Evolutionary conservation across 1,140 invertebrate genomes (phyloP), one percentile per base, ranked within the genome.

Genomic region (Caenorhabditis latens): DNA sequence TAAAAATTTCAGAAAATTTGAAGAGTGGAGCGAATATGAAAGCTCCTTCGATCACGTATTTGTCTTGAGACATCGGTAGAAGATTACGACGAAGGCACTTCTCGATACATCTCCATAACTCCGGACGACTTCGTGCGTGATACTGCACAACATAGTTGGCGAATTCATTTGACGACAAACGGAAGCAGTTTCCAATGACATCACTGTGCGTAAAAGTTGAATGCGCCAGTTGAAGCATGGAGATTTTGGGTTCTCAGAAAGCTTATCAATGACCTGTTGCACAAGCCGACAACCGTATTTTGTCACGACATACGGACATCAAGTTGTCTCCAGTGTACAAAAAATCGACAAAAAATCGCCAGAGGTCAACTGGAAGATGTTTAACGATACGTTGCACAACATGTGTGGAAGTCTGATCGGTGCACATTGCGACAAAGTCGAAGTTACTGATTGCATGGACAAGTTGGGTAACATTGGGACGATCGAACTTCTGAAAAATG

Each of bases 31-130:
- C 89, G 50, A 75, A 83, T 8, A 79, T 53, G 48, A 91, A 84
- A 16, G 91, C 90, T 61, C 90, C 88, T 50, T 91, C 90, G 8
- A 91, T 90, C 11, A 91, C 86, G 55, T 90, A 92, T 67, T 91
- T 91, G 19, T 87, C 86, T 55, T 90, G 90, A 8, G 90, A 92
- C 46, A 91, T 84, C 19, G 83, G 67, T 24, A 91, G 86, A 42
- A 91, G 84, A 55, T 91, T 88, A 40, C 84, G 50, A 53, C 86
- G 84, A 71, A 89, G 71, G 55, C 88, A 86, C 83, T 89, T 89
- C 88, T 24, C 88, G 50, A 48, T 89, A 88, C 50, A 46, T 63
- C 7, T 46, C 46, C 46, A 89, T 65, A 48, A 84, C n/a, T 19
- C 71, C 75, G 4, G 88, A 65, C n/a, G 58, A 84, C 19, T 71